These are phyloP conservation scores for Eptesicus fuscus DNA, from an alignment of 2,113 vertebrate species.

Conservation along the genomic window DNA sequence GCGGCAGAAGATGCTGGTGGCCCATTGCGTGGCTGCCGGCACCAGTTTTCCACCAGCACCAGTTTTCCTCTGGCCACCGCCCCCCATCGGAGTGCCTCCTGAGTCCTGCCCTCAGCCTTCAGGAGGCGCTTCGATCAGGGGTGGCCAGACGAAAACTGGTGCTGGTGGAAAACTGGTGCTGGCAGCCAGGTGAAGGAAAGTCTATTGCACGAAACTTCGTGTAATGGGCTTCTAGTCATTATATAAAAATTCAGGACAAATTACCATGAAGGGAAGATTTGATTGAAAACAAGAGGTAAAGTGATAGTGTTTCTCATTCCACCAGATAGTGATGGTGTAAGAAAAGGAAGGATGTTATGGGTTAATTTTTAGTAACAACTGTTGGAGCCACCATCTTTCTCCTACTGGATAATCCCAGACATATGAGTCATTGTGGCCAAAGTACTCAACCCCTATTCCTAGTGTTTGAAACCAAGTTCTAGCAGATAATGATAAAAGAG, in stretches of 20 bases:
- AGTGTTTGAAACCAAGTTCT: background rate
- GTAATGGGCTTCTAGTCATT: background rate
- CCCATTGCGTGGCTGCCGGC: no score
- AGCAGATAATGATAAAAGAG: background rate
- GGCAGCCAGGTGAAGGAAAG: no score
- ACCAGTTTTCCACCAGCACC: no score
- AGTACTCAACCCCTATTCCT: background rate
- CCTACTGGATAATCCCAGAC: background rate
- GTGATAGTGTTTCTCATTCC: background rate
- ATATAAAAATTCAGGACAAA: background rate
- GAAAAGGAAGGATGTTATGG: background rate
- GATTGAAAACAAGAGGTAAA: background rate
- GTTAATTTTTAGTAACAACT: background rate
- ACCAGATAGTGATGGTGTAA: background rate
- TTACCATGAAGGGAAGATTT: background rate
- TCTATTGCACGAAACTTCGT: no score
- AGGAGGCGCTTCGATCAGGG: no score
- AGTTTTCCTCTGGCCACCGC: no score
- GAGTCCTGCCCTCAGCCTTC: no score
- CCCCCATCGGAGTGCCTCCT: no score
- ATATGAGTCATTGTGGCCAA: background rate
- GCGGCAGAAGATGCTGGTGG: no score
- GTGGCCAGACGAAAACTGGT: no score
- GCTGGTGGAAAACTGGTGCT: no score
- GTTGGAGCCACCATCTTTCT: background rate